Evolutionary conservation across 1,140 invertebrate species (phyloP), one percentile per base, ranked within the genome.

Genomic region (Zaprionus vittiger): DNA sequence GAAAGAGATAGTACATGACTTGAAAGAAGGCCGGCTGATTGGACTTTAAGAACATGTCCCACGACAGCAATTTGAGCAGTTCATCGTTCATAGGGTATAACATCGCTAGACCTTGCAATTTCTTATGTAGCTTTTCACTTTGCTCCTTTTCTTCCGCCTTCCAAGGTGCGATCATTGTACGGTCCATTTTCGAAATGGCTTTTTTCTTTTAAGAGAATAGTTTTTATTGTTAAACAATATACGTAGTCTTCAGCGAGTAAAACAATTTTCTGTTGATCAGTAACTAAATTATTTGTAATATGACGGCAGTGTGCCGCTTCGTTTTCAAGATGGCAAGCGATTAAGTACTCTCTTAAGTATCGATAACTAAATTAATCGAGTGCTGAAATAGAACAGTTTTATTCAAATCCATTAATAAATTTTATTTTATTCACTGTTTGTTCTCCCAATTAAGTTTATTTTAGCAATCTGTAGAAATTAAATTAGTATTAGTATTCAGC

Each of bases 1-100:
- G 92, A 62, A 94, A 91, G 9, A 94, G 72, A 82, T 93, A 94
- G 44, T 93, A 84, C 49, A 94, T 93, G 11, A 94, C 91, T 5
- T 94, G 92, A 26, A 94, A 91, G 41, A 94, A 94, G 17, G 93
- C 94, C 2, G 85, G 24, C 47, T 93, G 93, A 56, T 94, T 94
- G 4, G 94, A 93, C 68, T 94, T 94, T 2, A 94, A 81, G 52
- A 94, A 94, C 93, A 94, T 94, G 69, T 93, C 93, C 92, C 93
- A 71, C 11, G 87, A 67, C 1, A 91, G 22, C 34, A 80, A 49
- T 26, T 91, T 91, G 0, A 64, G 38, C 61, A 92, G 61, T 26
- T 92, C 91, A 2, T 92, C 91, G 41, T 75, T 68, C 56, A 81
- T 61, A 0, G 91, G 81, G 55, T 92, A 68, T 9, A 92, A 22